Evolutionary conservation across 2,113 vertebrate species (phyloP), one percentile per base, ranked within the genome.

Genomic region (Laterallus jamaicensis): DNA sequence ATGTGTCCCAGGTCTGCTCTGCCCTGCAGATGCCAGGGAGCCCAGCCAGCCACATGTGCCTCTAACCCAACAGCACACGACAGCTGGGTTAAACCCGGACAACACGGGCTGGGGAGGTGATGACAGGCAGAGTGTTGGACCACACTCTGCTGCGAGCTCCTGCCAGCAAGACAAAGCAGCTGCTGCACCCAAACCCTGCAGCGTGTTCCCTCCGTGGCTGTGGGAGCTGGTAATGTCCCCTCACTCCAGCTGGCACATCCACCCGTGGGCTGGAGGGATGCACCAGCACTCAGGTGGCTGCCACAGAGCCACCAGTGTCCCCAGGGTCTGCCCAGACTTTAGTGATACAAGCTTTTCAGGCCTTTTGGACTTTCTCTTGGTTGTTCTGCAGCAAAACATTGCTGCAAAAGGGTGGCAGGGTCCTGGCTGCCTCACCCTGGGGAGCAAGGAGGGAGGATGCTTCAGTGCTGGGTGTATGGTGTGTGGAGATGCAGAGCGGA

Each of bases 81-180:
- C 0, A 5, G 55, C 47, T 12, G n/a, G 35, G 29, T 50, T 63
- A 62, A 56, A 63, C 25, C 25, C 8, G 49, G 49, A 31, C 29
- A 31, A 14, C 28, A 20, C 5, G 2, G 16, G 58, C 56, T 49
- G 49, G 14, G 76, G 24, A 11, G 28, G 64, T 10, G 3, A 9
- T 0, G 9, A 18, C 56, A 16, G 39, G 10, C 58, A 21, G n/a
- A 1, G 0, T 2, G 2, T n/a, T n/a, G 67, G 29, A 56, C 31
- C 18, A 24, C 50, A 11, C 0, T 0, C 20, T 35, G 59, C 68
- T 3, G 1, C 0, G 1, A 47, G 44, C 25, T 66, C 77, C 68
- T 31, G 22, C 58, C 50, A 71, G 56, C 4, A 11, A 32, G 39
- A 32, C 1, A 7, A 73, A 88, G 58, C 49, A 56, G 20, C 44